Evolutionary conservation across 1,140 invertebrate genomes (phyloP).

Genomic region (Proales similis): DNA sequence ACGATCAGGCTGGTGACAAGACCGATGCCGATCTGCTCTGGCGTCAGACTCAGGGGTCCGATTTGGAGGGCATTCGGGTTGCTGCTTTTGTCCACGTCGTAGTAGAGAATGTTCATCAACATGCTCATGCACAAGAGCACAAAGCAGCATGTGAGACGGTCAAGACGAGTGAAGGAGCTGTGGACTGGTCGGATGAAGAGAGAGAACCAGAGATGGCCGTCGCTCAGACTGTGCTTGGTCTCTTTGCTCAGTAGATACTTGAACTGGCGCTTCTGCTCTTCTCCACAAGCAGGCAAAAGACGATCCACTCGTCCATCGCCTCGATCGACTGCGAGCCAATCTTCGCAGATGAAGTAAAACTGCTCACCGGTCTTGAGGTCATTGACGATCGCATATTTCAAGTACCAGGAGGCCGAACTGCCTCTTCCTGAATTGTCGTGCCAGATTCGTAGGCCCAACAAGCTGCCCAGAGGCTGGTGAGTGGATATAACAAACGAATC

Average conservation of each 20-base stretch:
- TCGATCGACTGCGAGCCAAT: conserved; percentile 59
- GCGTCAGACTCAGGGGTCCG: conserved; percentile 54
- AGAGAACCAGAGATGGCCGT: conserved; percentile 60
- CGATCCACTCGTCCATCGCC: conserved; percentile 58
- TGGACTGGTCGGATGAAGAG: conserved; percentile 55
- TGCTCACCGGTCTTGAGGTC: conserved; percentile 58
- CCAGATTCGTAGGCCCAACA: conserved; percentile 58
- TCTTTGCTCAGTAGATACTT: not conserved
- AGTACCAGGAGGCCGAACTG: conserved; percentile 56
- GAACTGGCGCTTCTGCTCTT: not conserved
- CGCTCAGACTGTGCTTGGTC: conserved; percentile 39
- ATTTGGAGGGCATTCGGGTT: conserved; percentile 46
- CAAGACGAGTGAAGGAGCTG: conserved; percentile 49
- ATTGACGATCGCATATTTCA: conserved; percentile 54
- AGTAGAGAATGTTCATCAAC: conserved; percentile 60
- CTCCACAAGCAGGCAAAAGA: conserved; percentile 46
- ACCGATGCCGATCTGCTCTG: conserved; percentile 50
- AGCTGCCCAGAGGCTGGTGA: conserved; percentile 53
- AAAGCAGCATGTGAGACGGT: conserved; percentile 57
- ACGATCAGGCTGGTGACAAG: conserved; percentile 51
- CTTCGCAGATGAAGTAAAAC: conserved; percentile 56
- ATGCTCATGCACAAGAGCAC: conserved; percentile 57
- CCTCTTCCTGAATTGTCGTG: conserved; percentile 58
- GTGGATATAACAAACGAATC: conserved; percentile 57
- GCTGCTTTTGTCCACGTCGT: conserved; percentile 44